Evolutionary conservation across 2,797 vertebrate species (phyloP).

Genomic region (Chaunax sp.): DNA sequence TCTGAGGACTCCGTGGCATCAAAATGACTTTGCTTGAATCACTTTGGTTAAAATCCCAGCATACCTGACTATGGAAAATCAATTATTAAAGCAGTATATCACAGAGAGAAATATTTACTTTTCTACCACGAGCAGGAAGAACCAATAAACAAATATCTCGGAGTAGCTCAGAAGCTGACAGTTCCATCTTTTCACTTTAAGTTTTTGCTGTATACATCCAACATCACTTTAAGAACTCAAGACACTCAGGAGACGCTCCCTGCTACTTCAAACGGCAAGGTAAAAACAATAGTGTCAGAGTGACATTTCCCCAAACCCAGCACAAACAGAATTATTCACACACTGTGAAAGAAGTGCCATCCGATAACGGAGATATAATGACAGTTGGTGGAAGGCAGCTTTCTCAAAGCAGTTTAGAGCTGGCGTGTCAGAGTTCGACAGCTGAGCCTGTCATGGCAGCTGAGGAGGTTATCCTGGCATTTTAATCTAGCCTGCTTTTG

Average conservation of each 20-base stretch:
- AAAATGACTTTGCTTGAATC: conserved; percentile 38
- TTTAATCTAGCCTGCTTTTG: conserved; percentile 77
- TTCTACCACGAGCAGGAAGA: conserved; percentile 49
- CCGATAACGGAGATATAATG: conserved; percentile 81
- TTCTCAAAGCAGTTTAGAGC: conserved; percentile 81
- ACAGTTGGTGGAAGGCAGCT: conserved; percentile 81
- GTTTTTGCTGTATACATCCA: conserved; percentile 72
- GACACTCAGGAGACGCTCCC: conserved; percentile 77
- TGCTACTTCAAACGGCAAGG: conserved; percentile 83
- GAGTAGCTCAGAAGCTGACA: conserved; percentile 67
- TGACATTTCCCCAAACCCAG: conserved; percentile 80
- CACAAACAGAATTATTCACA: conserved; percentile 89
- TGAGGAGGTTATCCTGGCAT: conserved; percentile 80
- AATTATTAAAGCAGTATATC: conserved; percentile 65
- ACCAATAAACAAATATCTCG: conserved; percentile 68
- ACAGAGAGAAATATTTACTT: conserved; percentile 61
- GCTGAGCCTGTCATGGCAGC: conserved; percentile 81
- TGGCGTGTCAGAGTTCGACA: conserved; percentile 75
- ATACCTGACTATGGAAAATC: conserved; percentile 48
- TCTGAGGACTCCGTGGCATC: conserved; percentile 24
- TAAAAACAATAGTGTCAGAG: conserved; percentile 82
- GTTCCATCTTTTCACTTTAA: conserved; percentile 67
- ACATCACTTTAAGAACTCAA: conserved; percentile 75
- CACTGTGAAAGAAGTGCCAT: conserved; percentile 75
- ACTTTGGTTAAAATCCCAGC: conserved; percentile 45